Evolutionary conservation across 2,888 invertebrate species (phyloP).

Genomic region (Hyles lineata): DNA sequence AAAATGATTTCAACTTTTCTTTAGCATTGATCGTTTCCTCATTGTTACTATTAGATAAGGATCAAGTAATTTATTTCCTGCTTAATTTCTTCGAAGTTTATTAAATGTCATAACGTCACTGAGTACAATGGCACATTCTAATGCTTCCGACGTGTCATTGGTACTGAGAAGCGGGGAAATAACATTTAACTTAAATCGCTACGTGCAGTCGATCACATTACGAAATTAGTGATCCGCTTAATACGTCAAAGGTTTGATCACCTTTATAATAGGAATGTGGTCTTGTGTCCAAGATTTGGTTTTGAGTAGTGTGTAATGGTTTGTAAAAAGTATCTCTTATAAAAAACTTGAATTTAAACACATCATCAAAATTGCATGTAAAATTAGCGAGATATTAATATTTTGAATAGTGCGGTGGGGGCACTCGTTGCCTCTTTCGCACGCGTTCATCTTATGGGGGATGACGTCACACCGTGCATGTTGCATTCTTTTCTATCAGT

Average conservation of each 20-base stretch:
- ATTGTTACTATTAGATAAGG: conserved; percentile 27
- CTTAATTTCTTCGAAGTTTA: conserved; percentile 38
- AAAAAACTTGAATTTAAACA: too few species aligned
- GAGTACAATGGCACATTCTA: conserved; percentile 25
- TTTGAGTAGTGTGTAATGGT: too few species aligned
- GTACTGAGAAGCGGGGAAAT: conserved; percentile 39
- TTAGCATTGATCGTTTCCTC: background rate
- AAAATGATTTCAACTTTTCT: background rate
- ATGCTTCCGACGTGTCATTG: conserved; percentile 33
- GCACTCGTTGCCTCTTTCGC: too few species aligned
- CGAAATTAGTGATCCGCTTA: background rate
- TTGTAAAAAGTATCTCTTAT: too few species aligned
- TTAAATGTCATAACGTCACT: conserved; percentile 33
- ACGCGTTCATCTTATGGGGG: too few species aligned
- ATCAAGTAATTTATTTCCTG: conserved; percentile 29
- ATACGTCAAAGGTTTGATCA: background rate
- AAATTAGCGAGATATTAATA: too few species aligned
- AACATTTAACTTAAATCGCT: conserved; percentile 23
- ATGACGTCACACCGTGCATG: too few species aligned
- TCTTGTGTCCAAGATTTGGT: too few species aligned
- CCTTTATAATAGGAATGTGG: too few species aligned
- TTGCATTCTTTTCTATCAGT: too few species aligned
- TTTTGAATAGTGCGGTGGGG: too few species aligned
- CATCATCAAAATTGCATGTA: too few species aligned
- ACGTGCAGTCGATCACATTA: conserved; percentile 14